Conservation (phyloP, 2,113 vertebrate species). For the Phaethon lepturus region DNA sequence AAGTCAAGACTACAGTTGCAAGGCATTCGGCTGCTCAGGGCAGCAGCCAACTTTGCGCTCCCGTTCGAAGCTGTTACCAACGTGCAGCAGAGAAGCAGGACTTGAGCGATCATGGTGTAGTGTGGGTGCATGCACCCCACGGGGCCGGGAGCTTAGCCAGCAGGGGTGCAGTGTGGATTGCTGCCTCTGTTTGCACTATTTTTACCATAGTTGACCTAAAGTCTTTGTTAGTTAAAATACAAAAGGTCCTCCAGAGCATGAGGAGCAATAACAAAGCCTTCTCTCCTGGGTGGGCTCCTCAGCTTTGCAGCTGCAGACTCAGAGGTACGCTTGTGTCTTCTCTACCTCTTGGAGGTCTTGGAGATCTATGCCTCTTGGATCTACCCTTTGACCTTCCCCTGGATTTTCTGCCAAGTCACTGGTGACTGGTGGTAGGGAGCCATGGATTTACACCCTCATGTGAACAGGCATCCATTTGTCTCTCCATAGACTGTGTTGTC, state of each 20-base stretch:
- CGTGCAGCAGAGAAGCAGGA: background rate
- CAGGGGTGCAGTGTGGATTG: background rate
- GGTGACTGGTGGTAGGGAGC: background rate
- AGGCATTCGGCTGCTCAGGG: background rate
- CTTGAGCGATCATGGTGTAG: rapidly evolving
- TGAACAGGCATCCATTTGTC: background rate
- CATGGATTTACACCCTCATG: rapidly evolving
- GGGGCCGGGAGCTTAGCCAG: background rate
- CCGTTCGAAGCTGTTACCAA: background rate
- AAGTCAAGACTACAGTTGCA: background rate
- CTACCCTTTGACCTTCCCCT: background rate
- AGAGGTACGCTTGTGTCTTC: background rate
- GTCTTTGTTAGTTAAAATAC: background rate
- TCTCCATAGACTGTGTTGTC: rapidly evolving
- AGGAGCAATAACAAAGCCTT: background rate
- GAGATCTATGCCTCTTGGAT: background rate
- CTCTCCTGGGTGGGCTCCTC: background rate
- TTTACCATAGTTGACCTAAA: background rate
- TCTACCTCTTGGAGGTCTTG: background rate
- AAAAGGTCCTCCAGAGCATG: background rate
- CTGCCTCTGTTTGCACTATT: background rate
- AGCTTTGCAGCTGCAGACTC: background rate
- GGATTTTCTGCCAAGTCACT: background rate
- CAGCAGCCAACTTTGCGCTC: background rate
- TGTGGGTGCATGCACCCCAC: background rate